Base-by-base conservation (phyloP, 92 coral and sea anemone species). In the Anthopleura xanthogrammica region DNA sequence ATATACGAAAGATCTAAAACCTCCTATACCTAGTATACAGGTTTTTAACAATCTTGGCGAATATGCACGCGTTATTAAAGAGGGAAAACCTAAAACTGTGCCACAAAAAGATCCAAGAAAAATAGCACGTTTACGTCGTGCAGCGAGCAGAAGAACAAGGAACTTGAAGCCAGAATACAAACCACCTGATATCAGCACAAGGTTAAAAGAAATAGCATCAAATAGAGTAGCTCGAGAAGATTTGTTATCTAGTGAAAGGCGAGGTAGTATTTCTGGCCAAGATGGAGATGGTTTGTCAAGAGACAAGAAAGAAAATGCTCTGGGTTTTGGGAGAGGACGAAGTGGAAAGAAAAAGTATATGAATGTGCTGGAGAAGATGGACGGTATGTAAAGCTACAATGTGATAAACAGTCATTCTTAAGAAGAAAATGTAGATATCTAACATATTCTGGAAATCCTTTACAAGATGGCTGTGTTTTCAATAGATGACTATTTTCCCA, bases 301-400 rank as follows among this genome's bases (percentile, higher is more conserved):
- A 29, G 74, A 39, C 24, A n/a, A 22, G 55, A 9, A 58, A 41
- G 77, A 20, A 85, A 84, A 79, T 72, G 66, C 76, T 29, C 43
- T 22, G 60, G 85, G 52, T 52, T 46, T 88, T 52, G 93, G 87
- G 13, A 81, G 82, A 43, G 87, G 85, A 22, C 70, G 60, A 76
- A 77, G 82, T 48, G 80, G 87, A 82, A 93, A 93, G 78, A 88
- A 80, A 16, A 86, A 87, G 80, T 81, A 79, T 60, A 83, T 88
- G 86, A 90, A 90, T 76, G 98, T 96, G 16, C 75, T 96, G 77
- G 91, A 96, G 60, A 92, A 89, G 77, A 96, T 96, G 99, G 98
- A 96, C 85, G 99, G 99, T 96, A 81, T 54, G 80, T 60, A 3
- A 62, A 20, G 70, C 70, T 5, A n/a, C 36, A 62, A 22, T n/a